Base-by-base conservation (phyloP, 37 sponge, comb jelly and placozoan species). In the Trichoplax adhaerens region DNA sequence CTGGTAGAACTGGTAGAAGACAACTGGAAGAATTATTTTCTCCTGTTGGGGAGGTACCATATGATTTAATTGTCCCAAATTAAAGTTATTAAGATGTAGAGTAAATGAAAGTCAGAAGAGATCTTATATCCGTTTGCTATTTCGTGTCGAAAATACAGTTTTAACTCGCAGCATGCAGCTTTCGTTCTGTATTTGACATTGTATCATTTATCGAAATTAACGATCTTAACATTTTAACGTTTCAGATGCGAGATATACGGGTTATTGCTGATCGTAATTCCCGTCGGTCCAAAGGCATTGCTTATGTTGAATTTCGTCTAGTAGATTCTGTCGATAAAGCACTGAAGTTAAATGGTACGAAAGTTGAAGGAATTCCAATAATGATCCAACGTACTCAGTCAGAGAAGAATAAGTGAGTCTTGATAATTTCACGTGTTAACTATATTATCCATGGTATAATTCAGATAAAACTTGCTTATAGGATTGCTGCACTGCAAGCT, bases 231-330 rank as follows among this genome's bases (percentile, higher is more conserved):
- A 67, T 67, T 67, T n/a, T 67, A 50, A 67, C 69, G 8, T 3
- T 7, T 3, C 55, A 78, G 82, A 82, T 90, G 49, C 71, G 72
- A 57, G 85, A 85, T 54, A 84, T 83, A n/a, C 83, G 83, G 76
- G 79, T 96, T 71, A 96, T 96, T 48, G 74, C 92, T 1, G 99
- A 96, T 74, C 77, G 81, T 68, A 90, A 91, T 71, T 91, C 93
- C 5, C 80, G 99, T 5, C 80, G 92, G 47, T 87, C 93, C 8
- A 96, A 96, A 63, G 99, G 99, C 8, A 96, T 96, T 52, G 99
- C 99, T 1, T 96, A 96, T 70, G 87, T 96, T 2, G 99, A 96
- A 82, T 96, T 96, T 74, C 68, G 77, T 2, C 83, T 82, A 5
- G 80, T 79, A 56, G 78, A 62, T 48, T 89, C 86, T 53, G 83